A percentile compares a stretch with the other conserved stretches of the same genome.
Conservation (phyloP, 2,888 invertebrate genomes). For the Coecobrya sp. region DNA sequence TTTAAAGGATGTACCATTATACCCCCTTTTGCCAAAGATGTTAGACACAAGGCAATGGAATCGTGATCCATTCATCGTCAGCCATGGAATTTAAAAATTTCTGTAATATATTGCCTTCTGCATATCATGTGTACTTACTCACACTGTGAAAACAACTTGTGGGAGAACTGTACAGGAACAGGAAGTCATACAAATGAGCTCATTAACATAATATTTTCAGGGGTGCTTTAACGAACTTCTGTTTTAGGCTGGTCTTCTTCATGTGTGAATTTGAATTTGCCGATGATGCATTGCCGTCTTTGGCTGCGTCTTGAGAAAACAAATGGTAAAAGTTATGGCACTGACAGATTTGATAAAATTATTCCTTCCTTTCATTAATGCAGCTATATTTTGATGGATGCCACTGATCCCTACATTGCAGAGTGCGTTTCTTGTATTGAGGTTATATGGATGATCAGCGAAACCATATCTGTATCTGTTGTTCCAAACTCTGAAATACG, state of each 20-base stretch:
- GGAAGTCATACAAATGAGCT: conserved; percentile 79
- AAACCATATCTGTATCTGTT: conserved; percentile 16
- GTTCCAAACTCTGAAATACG: neutral
- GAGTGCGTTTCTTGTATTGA: neutral
- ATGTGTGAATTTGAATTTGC: conserved; percentile 16
- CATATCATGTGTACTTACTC: neutral
- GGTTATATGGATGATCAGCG: neutral
- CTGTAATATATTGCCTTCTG: conserved; percentile 11
- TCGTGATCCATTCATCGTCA: conserved; percentile 64
- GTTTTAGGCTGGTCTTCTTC: conserved; percentile 35
- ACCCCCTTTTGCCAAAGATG: neutral
- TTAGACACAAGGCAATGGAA: neutral
- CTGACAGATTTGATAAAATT: conserved; percentile 66
- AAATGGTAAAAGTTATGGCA: conserved; percentile 21
- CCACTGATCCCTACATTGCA: neutral
- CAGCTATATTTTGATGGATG: conserved; percentile 13
- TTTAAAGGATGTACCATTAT: neutral
- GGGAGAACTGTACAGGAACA: conserved; percentile 71
- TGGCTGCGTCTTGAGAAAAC: neutral
- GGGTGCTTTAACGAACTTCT: conserved; percentile 59
- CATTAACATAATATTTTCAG: conserved; percentile 71
- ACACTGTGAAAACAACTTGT: conserved; percentile 69
- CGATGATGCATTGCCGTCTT: conserved; percentile 36
- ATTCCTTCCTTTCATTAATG: conserved; percentile 42
- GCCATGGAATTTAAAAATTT: conserved; percentile 16